A percentile compares a stretch with the other conserved stretches of the same genome.
Conservation (phyloP, 1,140 invertebrate species). For the Stegodyphus mimosarum region DNA sequence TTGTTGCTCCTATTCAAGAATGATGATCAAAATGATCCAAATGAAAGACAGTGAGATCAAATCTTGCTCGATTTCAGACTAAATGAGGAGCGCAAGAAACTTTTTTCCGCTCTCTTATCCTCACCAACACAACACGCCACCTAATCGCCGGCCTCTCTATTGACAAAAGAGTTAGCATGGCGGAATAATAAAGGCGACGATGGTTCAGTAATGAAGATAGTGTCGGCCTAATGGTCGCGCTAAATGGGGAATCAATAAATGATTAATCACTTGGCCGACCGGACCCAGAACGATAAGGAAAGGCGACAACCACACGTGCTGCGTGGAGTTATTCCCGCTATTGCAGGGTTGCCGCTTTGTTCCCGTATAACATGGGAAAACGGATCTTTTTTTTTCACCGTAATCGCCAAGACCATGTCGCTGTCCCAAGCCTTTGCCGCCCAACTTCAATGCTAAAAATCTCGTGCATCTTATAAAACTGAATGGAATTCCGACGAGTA, state of each 20-base stretch:
- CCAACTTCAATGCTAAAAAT: no score
- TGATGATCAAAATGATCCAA: not conserved
- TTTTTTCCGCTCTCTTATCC: not conserved
- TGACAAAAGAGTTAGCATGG: conserved; percentile 49
- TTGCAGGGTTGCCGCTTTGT: conserved; percentile 5
- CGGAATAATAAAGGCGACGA: conserved; percentile 44
- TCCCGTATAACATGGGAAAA: not conserved
- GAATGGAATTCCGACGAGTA: no score
- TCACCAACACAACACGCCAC: not conserved
- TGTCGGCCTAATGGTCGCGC: conserved; percentile 42
- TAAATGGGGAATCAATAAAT: conserved; percentile 53
- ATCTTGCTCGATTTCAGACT: conserved; percentile 7
- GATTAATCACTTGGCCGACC: conserved; percentile 47
- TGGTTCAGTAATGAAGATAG: conserved; percentile 50
- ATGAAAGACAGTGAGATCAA: not conserved
- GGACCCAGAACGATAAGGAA: conserved; percentile 32
- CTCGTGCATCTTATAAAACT: no score
- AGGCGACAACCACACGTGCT: conserved; percentile 22
- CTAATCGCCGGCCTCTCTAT: conserved; percentile 34
- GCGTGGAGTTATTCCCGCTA: not conserved
- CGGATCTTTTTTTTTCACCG: not conserved
- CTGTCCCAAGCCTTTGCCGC: not conserved
- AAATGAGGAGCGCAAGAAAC: not conserved
- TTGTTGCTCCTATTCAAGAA: not conserved
- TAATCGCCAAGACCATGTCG: not conserved